Evolutionary conservation across 2,113 vertebrate genomes (phyloP), one percentile per base, ranked within the genome.

Genomic region (Trematomus loennbergii): DNA sequence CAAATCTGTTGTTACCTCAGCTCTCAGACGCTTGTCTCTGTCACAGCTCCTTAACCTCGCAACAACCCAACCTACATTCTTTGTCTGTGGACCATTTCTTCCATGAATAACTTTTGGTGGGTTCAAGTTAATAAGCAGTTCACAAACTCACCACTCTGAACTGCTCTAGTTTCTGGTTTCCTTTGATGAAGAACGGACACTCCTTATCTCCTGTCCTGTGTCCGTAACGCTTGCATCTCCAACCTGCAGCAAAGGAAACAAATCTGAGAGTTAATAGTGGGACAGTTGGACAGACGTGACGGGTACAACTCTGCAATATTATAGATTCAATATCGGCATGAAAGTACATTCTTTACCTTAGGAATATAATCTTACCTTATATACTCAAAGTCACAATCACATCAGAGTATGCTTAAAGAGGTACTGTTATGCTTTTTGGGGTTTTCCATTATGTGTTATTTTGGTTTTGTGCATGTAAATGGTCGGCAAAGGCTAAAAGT

Each of bases 181-280:
- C 98, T 96, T 97, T 99, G 90, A 97, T 97, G 91, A 99, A 99
- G 94, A 97, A 99, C 0, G 98, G 98, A 78, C 98, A 99, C 83
- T 99, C 98, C 79, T 89, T 95, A 87, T 99, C 98, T 79, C 98
- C 98, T 2, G 97, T 99, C 92, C 97, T 95, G 95, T 99, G 98
- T 89, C 98, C 98, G 1, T 98, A 99, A 63, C 95, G 95, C 80
- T 99, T 99, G 93, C 98, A 99, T 71, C 97, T 95, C 98, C 98
- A 99, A 89, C 98, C 98, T 99, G 81, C 61, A 29, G 43, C 17
- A 54, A 89, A 87, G 75, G 15, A 86, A 90, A 72, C 22, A 49
- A 64, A 10, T 20, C 29, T 11, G 45, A 3, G 16, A 40, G 36
- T 40, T 1, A 13, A 36, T 13, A 4, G 10, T 3, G 20, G 17